Percentiles rank a stretch among this genome's conserved stretches.
These are phyloP conservation scores for Glyptemys insculpta DNA, from an alignment of 2,797 vertebrate genomes.

Conservation along the genomic window DNA sequence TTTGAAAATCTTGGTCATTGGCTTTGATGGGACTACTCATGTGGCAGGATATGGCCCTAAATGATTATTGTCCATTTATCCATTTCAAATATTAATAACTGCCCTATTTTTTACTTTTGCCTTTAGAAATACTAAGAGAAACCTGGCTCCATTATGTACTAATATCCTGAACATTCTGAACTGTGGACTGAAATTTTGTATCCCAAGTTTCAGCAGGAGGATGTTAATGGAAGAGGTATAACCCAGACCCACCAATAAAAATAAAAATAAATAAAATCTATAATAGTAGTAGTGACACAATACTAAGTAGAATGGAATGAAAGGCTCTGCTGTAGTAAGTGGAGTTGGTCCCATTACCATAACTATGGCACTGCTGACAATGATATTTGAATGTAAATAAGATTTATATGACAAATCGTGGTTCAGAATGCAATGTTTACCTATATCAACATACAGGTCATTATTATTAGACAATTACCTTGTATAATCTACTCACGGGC, in stretches of 20 bases:
- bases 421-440: slow-evolving; percentile 4
- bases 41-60: background rate
- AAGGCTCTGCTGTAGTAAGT: slow-evolving; percentile 20
- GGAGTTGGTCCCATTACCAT: slow-evolving; percentile 23
- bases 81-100: background rate
- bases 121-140: background rate
- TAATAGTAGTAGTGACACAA: background rate
- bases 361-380: slow-evolving; percentile 5
- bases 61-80: slow-evolving; percentile 18
- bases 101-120: background rate
- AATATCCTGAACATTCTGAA: slow-evolving; percentile 16
- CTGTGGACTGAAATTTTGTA: background rate
- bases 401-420: background rate
- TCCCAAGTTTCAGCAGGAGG: slow-evolving; percentile 19
- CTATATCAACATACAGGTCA: slow-evolving; percentile 12
- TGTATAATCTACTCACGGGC: background rate
- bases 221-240: background rate
- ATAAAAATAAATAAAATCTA: background rate
- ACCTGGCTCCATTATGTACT: slow-evolving; percentile 5
- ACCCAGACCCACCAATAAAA: background rate
- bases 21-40: background rate
- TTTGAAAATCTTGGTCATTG: background rate
- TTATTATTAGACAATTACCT: background rate
- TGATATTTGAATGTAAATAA: slow-evolving; percentile 17
- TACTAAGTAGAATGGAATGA: background rate